Conservation (phyloP, 2,888 invertebrate genomes). For the Chelonus formosanus region DNA sequence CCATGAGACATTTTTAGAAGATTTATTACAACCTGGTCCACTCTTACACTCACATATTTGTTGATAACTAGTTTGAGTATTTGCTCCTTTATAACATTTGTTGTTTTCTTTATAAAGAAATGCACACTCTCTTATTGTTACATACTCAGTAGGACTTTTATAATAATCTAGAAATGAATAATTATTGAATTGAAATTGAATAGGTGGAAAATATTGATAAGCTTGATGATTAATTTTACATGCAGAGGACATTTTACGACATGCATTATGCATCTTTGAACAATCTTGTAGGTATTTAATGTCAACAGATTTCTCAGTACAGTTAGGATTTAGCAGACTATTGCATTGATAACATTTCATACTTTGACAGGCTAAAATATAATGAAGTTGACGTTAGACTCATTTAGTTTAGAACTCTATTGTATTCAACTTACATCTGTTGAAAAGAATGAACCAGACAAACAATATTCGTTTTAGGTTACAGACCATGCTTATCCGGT, state of each 20-base stretch:
- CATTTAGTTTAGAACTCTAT: conserved; percentile 1
- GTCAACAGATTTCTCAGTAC: conserved; percentile 41
- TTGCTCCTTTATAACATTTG: conserved; percentile 51
- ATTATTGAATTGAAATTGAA: conserved; percentile 3
- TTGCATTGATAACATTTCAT: conserved; percentile 52
- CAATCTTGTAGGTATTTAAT: conserved; percentile 46
- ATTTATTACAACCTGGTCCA: conserved; percentile 46
- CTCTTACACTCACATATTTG: conserved; percentile 50
- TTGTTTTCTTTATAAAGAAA: conserved; percentile 36
- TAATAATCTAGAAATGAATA: conserved; percentile 49
- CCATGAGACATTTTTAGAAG: not conserved
- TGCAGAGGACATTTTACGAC: conserved; percentile 50
- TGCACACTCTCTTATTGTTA: conserved; percentile 50
- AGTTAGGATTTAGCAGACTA: conserved; percentile 45
- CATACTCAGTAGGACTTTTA: conserved; percentile 43
- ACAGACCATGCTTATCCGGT: conserved; percentile 2
- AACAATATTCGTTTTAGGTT: conserved; percentile 42
- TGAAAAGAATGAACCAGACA: conserved; percentile 40
- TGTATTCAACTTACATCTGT: conserved; percentile 43
- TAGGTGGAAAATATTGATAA: not conserved
- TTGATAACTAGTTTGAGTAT: conserved; percentile 51
- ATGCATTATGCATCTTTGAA: conserved; percentile 44
- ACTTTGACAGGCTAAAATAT: conserved; percentile 42
- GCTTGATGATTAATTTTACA: conserved; percentile 39
- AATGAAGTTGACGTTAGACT: too few species aligned